Evolutionary conservation across 1,140 invertebrate species (phyloP), one percentile per base, ranked within the genome.

Genomic region (Cepaea nemoralis): DNA sequence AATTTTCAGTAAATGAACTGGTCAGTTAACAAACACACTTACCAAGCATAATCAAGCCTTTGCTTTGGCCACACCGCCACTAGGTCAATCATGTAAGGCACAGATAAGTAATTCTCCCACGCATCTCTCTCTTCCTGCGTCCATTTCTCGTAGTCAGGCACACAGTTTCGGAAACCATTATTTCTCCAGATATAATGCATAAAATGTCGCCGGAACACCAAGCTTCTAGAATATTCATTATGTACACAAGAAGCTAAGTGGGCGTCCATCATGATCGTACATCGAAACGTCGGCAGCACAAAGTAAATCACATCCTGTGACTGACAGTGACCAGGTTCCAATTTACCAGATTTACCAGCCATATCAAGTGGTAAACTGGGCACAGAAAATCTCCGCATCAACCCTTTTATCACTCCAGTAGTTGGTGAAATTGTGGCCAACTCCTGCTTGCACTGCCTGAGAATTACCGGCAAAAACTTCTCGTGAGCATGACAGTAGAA

Each of bases 31-130:
- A 16, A 14, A 45, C 24, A 67, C 39, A 59, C 81, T 86, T 83
- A 88, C 87, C 85, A 89, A 24, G 79, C 69, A 77, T 85, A 86
- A 76, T 88, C 85, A 45, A 88, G 80, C 73, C 84, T 85, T 66
- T 87, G 86, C 76, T 83, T 84, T 78, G 86, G 83, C 79, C 86
- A 87, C n/a, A 83, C 67, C 1, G 84, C 77, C 22, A 82, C 59
- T 16, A 88, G 66, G 80, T 88, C 87, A 27, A 88, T 74, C 73
- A 86, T 66, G 81, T 81, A 87, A 16, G 78, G 77, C 6, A 87
- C 83, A 42, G 42, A 50, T 27, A 87, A 35, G 76, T 74, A 70
- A 50, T 81, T 67, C 55, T 84, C 82, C 74, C 80, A 80, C 48
- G 74, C 48, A 31, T 78, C 76, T 16, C 50, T 50, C 31, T 69